phyloP scores from a whole-genome alignment of 1,140 invertebrate genomes.

The Uloborus diversus region DNA sequence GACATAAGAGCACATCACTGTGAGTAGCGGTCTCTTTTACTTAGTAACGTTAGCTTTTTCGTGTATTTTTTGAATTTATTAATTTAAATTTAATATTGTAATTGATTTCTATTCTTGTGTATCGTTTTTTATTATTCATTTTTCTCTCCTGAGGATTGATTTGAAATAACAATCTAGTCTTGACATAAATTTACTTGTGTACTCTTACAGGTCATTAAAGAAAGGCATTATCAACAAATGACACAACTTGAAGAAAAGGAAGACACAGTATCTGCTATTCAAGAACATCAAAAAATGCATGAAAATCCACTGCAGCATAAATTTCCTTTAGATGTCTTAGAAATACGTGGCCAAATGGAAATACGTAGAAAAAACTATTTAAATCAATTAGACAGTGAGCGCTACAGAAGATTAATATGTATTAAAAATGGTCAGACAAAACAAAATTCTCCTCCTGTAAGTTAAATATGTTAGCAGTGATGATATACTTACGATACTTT shows the following conservation, averaged over 20 bases:
- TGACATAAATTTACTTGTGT: neutral
- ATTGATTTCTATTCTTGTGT: too few relatives aligned
- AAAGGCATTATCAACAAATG: neutral
- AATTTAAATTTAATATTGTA: too few relatives aligned
- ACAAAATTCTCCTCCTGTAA: neutral
- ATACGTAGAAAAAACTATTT: conserved; percentile 7
- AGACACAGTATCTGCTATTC: neutral
- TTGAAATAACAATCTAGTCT: too few relatives aligned
- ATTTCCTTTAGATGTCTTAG: neutral
- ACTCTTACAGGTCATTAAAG: conserved; percentile 11
- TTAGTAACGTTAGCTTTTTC: too few relatives aligned
- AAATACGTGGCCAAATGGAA: neutral
- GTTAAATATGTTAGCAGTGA: too few relatives aligned
- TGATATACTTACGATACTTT: too few relatives aligned
- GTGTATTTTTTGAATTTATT: too few relatives aligned
- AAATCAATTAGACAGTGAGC: conserved; percentile 19
- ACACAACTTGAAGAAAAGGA: neutral
- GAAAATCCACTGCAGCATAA: neutral
- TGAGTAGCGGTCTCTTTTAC: too few relatives aligned
- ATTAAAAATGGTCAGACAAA: conserved; percentile 37
- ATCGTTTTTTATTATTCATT: too few relatives aligned
- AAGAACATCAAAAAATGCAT: conserved; percentile 19
- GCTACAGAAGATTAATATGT: conserved; percentile 4
- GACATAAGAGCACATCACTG: too few relatives aligned
- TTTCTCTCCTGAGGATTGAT: too few relatives aligned